A percentile compares a stretch with the other conserved stretches of the same genome.
Evolutionary conservation across 2,797 vertebrate species (phyloP).

Genomic region (Uromys caudimaculatus): DNA sequence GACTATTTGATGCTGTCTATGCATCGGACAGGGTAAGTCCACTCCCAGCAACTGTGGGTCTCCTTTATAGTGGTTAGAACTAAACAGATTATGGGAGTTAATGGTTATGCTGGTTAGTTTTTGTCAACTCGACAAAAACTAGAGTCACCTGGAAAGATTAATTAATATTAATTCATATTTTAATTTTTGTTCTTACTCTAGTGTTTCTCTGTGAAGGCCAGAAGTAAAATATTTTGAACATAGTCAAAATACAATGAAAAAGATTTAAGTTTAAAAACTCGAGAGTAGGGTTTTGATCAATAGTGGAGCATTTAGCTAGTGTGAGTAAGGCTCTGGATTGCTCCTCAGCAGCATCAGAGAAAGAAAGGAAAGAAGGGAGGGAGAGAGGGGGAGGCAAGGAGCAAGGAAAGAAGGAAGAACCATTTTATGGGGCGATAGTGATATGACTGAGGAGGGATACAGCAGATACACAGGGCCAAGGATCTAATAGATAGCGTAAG

Average conservation of each 20-base stretch:
- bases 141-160: background rate
- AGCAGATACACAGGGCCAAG: too few relatives aligned
- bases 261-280: background rate
- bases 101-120: background rate
- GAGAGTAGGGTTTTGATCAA: background rate
- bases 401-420: background rate
- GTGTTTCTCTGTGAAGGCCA: background rate
- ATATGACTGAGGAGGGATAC: background rate
- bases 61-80: background rate
- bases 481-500: too few relatives aligned
- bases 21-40: conserved; percentile 91
- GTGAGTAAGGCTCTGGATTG: background rate
- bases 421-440: background rate
- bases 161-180: background rate
- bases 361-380: background rate
- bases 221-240: conserved; percentile 39
- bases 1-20: conserved; percentile 94
- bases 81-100: background rate
- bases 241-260: conserved; percentile 19
- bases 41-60: background rate
- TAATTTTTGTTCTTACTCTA: background rate
- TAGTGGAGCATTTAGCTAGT: background rate
- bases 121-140: background rate
- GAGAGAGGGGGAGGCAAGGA: too few relatives aligned
- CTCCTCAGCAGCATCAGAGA: background rate